Base-by-base conservation (phyloP, 2,888 invertebrate genomes). In the Lithophane leautieri region DNA sequence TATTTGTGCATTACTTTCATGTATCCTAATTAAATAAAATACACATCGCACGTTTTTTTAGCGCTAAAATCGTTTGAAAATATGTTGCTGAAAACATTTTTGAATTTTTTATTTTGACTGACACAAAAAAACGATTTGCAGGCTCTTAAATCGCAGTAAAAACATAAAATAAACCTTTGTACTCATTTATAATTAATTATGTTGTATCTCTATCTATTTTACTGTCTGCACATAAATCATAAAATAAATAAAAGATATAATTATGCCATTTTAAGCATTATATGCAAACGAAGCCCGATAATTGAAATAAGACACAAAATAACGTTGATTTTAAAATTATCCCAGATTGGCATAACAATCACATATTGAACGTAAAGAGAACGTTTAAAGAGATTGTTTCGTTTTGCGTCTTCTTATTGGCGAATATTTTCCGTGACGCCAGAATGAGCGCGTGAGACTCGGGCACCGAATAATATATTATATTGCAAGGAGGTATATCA, bases 401-500 rank as follows among this genome's bases (percentile, higher is more conserved):
- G 76, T 83, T 76, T 77, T 75, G 61, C 61, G 71, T 70, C 78
- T 60, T 75, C 67, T 81, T 79, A 81, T 84, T 82, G 84, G 76
- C 71, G 77, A 83, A 84, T 84, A 83, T 82, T 87, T 87, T 79
- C 70, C 70, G 58, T 76, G 76, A 74, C 72, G 71, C 65, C 60
- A 74, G 79, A 85, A 81, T 85, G 81, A 86, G 79, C 76, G 81
- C 75, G 81, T 81, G 81, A 79, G 71, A 82, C 79, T 73, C 65
- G 67, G 70, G 81, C 66, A 75, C 81, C 80, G 82, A 90, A 89
- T 90, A 90, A 91, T 91, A 91, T 88, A 91, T 91, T 91, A 90
- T 88, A 90, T 89, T 88, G 88, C 90, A 78, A 78, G 90, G 82
- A 89, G 89, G 90, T 92, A 91, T 92, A 93, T 91, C 91, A 91